These are phyloP conservation scores for Homarus gammarus DNA, from an alignment of 2,888 invertebrate species.

Conservation along the genomic window DNA sequence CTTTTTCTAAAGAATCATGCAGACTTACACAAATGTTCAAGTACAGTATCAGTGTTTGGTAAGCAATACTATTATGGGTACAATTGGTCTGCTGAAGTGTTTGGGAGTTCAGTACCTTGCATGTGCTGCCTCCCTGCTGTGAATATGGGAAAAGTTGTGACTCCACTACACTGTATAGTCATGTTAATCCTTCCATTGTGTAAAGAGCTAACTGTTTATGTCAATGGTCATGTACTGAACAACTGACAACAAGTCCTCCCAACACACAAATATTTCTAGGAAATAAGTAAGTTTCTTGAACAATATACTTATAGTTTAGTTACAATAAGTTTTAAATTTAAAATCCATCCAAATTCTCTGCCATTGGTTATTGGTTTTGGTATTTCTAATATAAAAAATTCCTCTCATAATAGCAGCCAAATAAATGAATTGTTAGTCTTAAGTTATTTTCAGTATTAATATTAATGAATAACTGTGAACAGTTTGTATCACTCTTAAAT, in stretches of 20 bases:
- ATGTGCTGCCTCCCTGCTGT: neutral
- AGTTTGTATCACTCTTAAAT: neutral
- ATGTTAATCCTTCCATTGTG: neutral
- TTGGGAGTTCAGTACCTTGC: no score
- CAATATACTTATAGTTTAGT: no score
- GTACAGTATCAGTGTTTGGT: no score
- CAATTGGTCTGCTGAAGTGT: no score
- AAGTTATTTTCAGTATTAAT: neutral
- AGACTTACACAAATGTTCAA: no score
- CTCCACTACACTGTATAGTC: neutral
- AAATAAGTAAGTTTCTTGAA: neutral
- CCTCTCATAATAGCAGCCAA: neutral
- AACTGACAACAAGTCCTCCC: neutral
- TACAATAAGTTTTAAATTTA: no score
- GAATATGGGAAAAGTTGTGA: neutral
- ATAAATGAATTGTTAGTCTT: neutral
- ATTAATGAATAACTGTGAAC: neutral
- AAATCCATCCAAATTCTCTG: no score
- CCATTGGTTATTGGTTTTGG: neutral
- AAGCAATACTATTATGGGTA: no score
- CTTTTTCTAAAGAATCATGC: no score
- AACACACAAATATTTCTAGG: slow-evolving; percentile 11
- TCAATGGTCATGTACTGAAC: neutral
- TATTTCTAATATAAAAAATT: neutral
- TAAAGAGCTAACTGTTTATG: neutral